phyloP scores from a whole-genome alignment of 64 coral and sea anemone species.

The Acropora tenuis region DNA sequence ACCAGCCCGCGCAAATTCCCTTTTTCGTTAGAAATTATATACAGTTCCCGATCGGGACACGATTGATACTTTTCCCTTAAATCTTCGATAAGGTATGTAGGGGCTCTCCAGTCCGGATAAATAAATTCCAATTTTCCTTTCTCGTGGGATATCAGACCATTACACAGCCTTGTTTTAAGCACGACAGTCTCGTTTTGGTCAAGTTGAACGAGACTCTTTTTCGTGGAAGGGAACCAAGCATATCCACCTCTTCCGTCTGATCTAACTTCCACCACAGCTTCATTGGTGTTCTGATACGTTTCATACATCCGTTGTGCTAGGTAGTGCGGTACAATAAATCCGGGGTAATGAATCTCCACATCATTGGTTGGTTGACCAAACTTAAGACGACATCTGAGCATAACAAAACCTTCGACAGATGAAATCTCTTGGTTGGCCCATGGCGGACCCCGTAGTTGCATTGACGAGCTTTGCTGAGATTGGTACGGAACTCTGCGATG shows the following conservation, averaged over 20 bases:
- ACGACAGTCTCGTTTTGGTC: neutral
- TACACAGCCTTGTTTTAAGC: neutral
- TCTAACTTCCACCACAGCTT: neutral
- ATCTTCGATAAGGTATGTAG: neutral
- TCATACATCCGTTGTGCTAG: neutral
- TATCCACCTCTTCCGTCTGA: neutral
- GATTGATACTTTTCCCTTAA: neutral
- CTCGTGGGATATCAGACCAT: neutral
- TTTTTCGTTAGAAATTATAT: neutral
- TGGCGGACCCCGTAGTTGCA: neutral
- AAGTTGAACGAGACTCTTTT: neutral
- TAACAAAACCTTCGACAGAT: neutral
- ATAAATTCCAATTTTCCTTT: neutral
- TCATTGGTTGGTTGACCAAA: too few relatives aligned
- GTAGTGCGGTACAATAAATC: neutral
- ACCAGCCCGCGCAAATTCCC: neutral
- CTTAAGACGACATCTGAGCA: neutral
- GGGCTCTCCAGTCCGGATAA: neutral
- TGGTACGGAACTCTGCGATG: too few relatives aligned
- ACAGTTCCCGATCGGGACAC: neutral
- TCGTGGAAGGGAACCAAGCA: neutral
- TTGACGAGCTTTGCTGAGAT: neutral
- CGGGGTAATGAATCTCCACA: too few relatives aligned
- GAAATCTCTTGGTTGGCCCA: neutral
- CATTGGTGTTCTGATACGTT: neutral